Conservation (phyloP, 2,113 vertebrate genomes). For the Scytalopus superciliaris region DNA sequence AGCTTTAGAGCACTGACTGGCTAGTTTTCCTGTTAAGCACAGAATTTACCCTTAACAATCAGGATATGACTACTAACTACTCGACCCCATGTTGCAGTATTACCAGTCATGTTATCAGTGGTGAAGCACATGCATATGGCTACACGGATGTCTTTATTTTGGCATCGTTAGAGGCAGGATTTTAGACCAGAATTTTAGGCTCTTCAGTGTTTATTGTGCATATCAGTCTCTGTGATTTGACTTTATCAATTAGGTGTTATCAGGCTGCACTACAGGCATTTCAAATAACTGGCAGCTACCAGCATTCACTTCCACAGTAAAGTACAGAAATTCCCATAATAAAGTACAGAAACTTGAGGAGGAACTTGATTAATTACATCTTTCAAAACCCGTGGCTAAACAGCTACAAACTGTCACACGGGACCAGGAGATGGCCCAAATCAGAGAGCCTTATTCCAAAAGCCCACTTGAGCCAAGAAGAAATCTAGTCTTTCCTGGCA, state of each 20-base stretch:
- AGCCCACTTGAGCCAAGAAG: neutral
- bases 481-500: conserved; percentile 5
- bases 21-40: neutral
- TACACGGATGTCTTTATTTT: neutral
- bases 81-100: fast-evolving
- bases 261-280: neutral
- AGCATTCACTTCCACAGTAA: neutral
- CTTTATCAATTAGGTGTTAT: neutral
- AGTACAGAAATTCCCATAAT: neutral
- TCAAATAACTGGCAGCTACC: neutral
- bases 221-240: neutral
- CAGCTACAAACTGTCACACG: neutral
- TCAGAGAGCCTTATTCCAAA: neutral
- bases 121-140: fast-evolving
- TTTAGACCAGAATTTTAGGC: neutral
- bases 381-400: neutral
- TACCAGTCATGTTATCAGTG: neutral
- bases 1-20: neutral
- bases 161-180: neutral
- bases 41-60: neutral
- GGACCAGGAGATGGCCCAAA: neutral
- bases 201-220: neutral
- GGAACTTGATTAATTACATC: neutral
- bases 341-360: neutral
- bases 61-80: neutral